phyloP scores from a whole-genome alignment of 2,888 invertebrate species.

The Sinhomidia bicolor region DNA sequence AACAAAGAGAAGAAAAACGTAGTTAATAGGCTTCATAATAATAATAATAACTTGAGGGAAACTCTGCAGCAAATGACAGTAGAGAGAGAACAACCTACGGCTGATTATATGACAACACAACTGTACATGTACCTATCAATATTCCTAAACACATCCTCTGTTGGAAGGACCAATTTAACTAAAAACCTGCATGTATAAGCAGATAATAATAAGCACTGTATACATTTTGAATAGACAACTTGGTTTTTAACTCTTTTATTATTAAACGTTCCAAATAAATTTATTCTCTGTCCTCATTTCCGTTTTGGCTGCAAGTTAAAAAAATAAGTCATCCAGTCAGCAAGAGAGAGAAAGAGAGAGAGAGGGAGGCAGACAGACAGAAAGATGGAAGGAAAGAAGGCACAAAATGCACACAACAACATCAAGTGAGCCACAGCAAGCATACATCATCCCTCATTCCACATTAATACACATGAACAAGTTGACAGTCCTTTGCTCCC shows the following conservation, averaged over 20 bases:
- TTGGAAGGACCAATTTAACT: too few relatives aligned
- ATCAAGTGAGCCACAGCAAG: not conserved
- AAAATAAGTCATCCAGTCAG: not conserved
- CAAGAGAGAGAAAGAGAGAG: constrained; percentile 2
- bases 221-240: too few relatives aligned
- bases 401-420: too few relatives aligned
- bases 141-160: too few relatives aligned
- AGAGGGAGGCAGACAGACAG: not conserved
- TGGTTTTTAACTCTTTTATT: too few relatives aligned
- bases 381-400: not conserved
- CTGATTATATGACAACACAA: not conserved
- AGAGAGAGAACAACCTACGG: not conserved
- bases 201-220: too few relatives aligned
- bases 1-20: not conserved
- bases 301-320: not conserved
- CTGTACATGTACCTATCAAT: not conserved
- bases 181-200: too few relatives aligned
- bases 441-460: constrained; percentile 50
- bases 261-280: constrained; percentile 4
- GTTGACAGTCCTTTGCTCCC: constrained; percentile 51
- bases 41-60: constrained; percentile 16
- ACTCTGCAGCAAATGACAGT: not conserved
- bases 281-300: not conserved
- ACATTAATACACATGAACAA: constrained; percentile 41
- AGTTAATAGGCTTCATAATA: constrained; percentile 15